Percentiles rank a stretch among this genome's conserved stretches.
These are phyloP conservation scores for Chroicocephalus ridibundus DNA, from an alignment of 2,113 vertebrate genomes.

Conservation along the genomic window DNA sequence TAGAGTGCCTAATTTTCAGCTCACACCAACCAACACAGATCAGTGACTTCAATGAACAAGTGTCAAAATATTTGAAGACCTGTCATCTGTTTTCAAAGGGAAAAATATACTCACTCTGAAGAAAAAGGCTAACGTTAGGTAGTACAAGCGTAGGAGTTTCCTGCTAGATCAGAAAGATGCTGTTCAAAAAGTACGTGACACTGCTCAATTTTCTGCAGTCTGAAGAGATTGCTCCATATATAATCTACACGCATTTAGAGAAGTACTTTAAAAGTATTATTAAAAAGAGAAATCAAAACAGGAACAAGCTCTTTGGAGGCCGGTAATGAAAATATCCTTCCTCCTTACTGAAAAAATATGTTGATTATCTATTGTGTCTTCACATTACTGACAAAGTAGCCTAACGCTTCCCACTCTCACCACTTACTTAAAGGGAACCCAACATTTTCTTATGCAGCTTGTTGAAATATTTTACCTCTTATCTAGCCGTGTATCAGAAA, in stretches of 20 bases:
- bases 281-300: slow-evolving; percentile 42
- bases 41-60: not conserved
- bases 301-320: not conserved
- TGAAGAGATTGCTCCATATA: not conserved
- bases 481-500: not conserved
- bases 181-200: not conserved
- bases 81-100: not conserved
- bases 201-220: not conserved
- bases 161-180: not conserved
- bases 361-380: not conserved
- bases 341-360: not conserved
- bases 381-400: not conserved
- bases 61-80: not conserved
- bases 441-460: not conserved
- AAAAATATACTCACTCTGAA: not conserved
- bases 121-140: not conserved
- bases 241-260: not conserved
- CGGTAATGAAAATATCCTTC: slow-evolving; percentile 34
- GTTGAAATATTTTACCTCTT: not conserved
- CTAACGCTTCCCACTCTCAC: not conserved
- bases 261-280: not conserved
- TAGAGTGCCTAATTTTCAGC: not conserved
- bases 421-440: not conserved
- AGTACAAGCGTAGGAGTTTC: not conserved
- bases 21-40: not conserved